Evolutionary conservation across 2,888 invertebrate genomes (phyloP), one percentile per base, ranked within the genome.

Genomic region (Ceramica pisi): DNA sequence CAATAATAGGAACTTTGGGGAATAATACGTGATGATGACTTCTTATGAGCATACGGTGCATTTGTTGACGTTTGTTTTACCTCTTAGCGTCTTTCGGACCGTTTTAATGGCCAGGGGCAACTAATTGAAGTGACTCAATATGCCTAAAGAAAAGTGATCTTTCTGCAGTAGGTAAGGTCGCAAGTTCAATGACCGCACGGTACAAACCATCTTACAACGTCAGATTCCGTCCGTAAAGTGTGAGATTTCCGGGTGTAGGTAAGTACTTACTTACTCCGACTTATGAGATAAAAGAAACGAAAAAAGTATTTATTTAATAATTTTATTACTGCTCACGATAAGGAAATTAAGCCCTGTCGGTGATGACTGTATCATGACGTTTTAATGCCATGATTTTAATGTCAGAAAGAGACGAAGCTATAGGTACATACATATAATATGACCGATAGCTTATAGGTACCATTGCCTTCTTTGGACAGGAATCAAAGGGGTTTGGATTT

Each of bases 111-210:
- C 1, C 35, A 7, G 10, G 53, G 35, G 23, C 16, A 70, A 14
- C n/a, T 7, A 48, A 21, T 9, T 38, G 10, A 56, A 71, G 21
- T 48, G 38, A 31, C 19, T 57, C 48, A 19, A 51, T 21, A 19
- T 48, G 21, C 14, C 14, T 31, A 50, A 73, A 67, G 26, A 19
- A 31, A 75, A 7, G 9, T n/a, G n/a, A 16, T 19, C 1, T 41
- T 48, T 31, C 9, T 46, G 12, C 44, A 38, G 21, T 31, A n/a
- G n/a, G n/a, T n/a, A 57, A 68, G 70, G 70, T 38, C 16, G 9
- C 6, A 26, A 2, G 72, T 57, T 69, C 78, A 77, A 26, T n/a
- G 12, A 69, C 44, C 50, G 35, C 23, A 8, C 9, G 21, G 26
- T 57, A 77, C 19, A 71, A 48, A 2, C 35, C 23, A 6, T 26